Evolutionary conservation across 1,140 invertebrate species (phyloP), one percentile per base, ranked within the genome.

Genomic region (Rhyzopertha dominica): DNA sequence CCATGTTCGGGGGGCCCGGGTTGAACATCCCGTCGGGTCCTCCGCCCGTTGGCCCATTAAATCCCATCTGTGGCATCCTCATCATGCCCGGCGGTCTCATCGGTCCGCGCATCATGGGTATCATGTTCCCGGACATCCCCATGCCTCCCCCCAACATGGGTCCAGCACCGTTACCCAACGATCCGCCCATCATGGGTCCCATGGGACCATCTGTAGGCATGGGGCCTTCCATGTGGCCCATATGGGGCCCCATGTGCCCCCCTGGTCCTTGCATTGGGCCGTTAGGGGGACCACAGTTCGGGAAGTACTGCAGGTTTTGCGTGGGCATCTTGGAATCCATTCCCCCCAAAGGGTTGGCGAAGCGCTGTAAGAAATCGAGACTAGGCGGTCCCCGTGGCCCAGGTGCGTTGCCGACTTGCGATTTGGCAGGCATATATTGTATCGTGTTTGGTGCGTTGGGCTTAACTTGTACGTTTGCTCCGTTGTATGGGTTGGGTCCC

Each of bases 371-470:
- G 68, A 95, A 95, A 47, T 96, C 92, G 34, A 96, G 71, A 63
- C 89, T 92, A 4, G 91, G 90, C 1, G 88, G 87, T n/a, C 84
- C 83, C 37, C 87, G 74, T 5, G 80, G 75, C 36, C 75, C 74
- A 51, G 74, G 67, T 52, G 79, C 74, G 23, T 80, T 72, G 23
- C 74, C 71, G 51, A 83, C 76, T 59, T 89, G 88, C 8, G 88
- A 83, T 69, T 90, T 77, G 24, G 91, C 90, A 17, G 94, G 94
- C 62, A 97, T 80, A 75, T 98, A 98, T 72, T 97, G 94, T 60
- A 98, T 97, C 9, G 94, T 97, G 67, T 97, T 97, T 0, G 94
- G 94, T 2, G 93, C 93, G 70, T 87, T 95, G 1, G 93, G 86
- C 72, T 96, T 96, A 17, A 97, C 93, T 72, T 91, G 87, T 28